Evolutionary conservation across 37 sponge, comb jelly and placozoan genomes (phyloP).

Genomic region (Ianthella basta): DNA sequence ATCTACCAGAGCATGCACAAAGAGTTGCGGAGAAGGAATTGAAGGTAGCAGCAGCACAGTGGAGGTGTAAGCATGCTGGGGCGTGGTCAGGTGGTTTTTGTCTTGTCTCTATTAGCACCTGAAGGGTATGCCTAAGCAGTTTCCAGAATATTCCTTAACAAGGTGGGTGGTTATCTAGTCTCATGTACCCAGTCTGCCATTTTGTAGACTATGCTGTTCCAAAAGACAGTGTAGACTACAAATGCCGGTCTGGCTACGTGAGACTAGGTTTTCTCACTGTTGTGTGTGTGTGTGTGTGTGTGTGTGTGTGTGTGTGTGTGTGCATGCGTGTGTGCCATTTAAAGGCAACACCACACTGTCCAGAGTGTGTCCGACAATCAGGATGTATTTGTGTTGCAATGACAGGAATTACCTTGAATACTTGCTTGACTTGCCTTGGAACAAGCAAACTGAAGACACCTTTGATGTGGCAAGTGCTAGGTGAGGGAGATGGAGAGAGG

Average conservation of each 20-base stretch:
- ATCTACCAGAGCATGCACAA: constrained; percentile 70
- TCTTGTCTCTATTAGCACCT: constrained; percentile 49
- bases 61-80: background rate
- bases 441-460: constrained; percentile 57
- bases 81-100: constrained; percentile 20
- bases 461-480: constrained; percentile 72
- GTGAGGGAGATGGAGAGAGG: background rate
- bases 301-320: background rate
- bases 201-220: no score
- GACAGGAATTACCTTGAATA: constrained; percentile 79
- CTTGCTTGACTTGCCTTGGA: constrained; percentile 88
- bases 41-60: constrained; percentile 47
- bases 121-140: constrained; percentile 64
- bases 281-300: background rate
- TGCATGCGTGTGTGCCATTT: background rate
- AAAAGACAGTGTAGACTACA: no score
- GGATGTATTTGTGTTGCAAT: background rate
- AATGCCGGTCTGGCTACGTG: no score
- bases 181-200: no score
- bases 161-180: constrained; percentile 37
- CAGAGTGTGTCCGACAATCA: no score
- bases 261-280: no score
- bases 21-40: constrained; percentile 65
- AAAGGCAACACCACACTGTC: no score
- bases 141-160: constrained; percentile 79